Percentiles rank a stretch among this genome's conserved stretches.
Conservation (phyloP, 2,888 invertebrate species). For the Macrophya alboannulata region DNA sequence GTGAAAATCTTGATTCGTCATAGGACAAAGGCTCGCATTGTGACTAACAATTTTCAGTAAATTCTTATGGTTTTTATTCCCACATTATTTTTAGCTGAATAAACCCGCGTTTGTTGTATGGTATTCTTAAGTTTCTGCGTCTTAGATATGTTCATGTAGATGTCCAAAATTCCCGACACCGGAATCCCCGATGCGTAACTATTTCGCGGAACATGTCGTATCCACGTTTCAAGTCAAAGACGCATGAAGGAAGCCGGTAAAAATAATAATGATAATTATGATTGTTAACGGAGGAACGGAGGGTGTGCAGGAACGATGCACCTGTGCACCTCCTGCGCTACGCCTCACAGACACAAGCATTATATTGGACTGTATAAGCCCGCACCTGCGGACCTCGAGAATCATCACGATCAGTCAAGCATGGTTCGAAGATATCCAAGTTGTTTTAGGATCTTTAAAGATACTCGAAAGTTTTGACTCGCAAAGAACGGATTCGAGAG, state of each 20-base stretch:
- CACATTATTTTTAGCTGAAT: background rate
- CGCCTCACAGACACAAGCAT: conserved; percentile 58
- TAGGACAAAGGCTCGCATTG: background rate
- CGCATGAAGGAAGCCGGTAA: background rate
- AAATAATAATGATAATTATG: conserved; percentile 10
- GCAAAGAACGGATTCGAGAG: background rate
- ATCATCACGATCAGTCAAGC: conserved; percentile 33
- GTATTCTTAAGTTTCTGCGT: background rate
- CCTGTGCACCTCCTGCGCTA: conserved; percentile 66
- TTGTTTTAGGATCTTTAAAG: background rate
- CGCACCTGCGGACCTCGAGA: conserved; percentile 56
- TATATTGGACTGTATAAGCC: conserved; percentile 15
- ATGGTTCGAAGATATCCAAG: background rate
- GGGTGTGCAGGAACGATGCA: conserved; percentile 74
- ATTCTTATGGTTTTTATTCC: background rate
- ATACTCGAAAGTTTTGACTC: background rate
- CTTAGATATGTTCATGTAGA: background rate
- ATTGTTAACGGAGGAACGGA: conserved; percentile 56
- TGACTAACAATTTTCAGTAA: background rate
- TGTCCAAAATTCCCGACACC: background rate
- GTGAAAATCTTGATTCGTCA: conserved; percentile 42
- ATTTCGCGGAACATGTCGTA: conserved; percentile 2
- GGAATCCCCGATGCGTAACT: background rate
- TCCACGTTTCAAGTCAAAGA: background rate
- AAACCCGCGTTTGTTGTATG: background rate